Base-by-base conservation (phyloP, 2,888 invertebrate genomes). In the Cylindroiulus punctatus region DNA sequence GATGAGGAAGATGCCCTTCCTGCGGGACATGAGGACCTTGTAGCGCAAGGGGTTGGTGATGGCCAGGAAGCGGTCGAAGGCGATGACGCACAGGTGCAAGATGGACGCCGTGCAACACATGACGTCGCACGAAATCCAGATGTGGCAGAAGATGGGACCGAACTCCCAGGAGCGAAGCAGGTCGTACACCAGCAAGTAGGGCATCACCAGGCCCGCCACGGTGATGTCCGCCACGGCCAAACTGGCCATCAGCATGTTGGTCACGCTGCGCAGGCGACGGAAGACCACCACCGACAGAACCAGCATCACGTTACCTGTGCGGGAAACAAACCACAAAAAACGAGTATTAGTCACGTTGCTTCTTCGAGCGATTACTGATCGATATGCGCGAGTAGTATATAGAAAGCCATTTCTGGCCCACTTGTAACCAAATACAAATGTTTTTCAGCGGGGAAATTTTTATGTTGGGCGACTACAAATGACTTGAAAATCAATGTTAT, bases 51-150 rank as follows among this genome's bases (percentile, higher is more conserved):
- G 90, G 81, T 89, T 88, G 19, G 90, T 90, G 57, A 90, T 90
- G 81, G 90, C 90, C 88, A 89, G 89, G 88, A 89, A 90, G 10
- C 90, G 88, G 83, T 89, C 89, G 44, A 90, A 87, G 17, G 90
- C 89, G 57, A 90, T 90, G 87, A 89, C 88, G 86, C 90, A 90
- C 32, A 90, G 88, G 86, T 90, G 90, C 14, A 90, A 89, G 36
- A 90, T 90, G 32, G 90, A 90, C 3, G 90, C 90, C 0, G 90
- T 90, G 86, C 90, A 90, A 87, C 90, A 90, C 89, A 90, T 90
- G 82, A 90, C 90, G 88, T 90, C 90, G 87, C 90, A 90, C 19
- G 90, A 90, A 83, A 90, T 90, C 90, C 89, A 90, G 81, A 90
- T 89, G 88, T 90, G 89, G 87, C 90, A 90, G 47, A 90, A 89